Base-by-base conservation (phyloP, 2,113 vertebrate genomes). In the Heterochromis multidens region DNA sequence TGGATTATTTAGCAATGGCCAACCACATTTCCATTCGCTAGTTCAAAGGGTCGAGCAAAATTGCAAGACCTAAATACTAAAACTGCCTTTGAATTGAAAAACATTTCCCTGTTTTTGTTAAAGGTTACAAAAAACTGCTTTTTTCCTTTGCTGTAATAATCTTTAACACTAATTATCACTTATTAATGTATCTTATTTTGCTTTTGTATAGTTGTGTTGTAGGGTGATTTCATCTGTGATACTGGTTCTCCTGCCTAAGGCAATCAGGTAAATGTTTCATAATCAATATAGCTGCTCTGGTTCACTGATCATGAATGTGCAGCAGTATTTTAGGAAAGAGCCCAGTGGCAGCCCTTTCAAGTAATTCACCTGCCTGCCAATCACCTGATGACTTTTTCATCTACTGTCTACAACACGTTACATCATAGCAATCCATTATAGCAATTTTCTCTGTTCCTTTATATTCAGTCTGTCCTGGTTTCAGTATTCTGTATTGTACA, bases 211-310 rank as follows among this genome's bases (percentile, higher is more conserved):
- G 37, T 19, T 74, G 46, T 74, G 27, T n/a, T 74, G 27, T 54
- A 9, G 8, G 0, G 29, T 11, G 60, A 79, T 80, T 82, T 49
- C 31, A 54, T 61, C 4, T 74, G 16, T 58, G 7, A 7, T 40
- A 37, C 13, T 63, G 1, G 7, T 13, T 77, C 17, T n/a, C 10
- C 54, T 65, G 25, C 11, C 3, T 6, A 37, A 74, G 19, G 61
- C 65, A 93, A 93, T 91, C 80, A 77, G 60, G 57, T 74, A 85
- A 88, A 82, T 84, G 88, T 79, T 79, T 86, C 54, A 74, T 86
- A 87, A 89, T 89, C 74, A 79, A 16, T 70, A 57, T 49, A 40
- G 43, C 83, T 3, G 31, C 46, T 58, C 19, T 77, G 81, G 83
- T 60, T 89, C 63, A 80, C 60, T 81, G 80, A 82, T 82, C 35